Evolutionary conservation across 2,113 vertebrate genomes (phyloP), one percentile per base, ranked within the genome.

Genomic region (Chroicocephalus ridibundus): DNA sequence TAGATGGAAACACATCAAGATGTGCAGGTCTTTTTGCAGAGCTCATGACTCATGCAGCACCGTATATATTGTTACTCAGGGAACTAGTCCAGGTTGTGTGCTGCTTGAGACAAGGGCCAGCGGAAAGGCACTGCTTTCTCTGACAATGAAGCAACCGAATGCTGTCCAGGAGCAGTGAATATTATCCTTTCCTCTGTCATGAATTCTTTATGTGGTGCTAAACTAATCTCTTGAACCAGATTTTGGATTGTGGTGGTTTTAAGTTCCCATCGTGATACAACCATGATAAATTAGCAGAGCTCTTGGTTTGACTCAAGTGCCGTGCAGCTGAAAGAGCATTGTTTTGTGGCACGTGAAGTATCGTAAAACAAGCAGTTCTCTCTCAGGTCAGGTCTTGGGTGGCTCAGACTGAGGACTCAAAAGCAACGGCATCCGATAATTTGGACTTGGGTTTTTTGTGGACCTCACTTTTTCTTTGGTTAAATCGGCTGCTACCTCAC

Each of bases 11-110:
- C n/a, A 27, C 42, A 13, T 81, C 15, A 20, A 57, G 36, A 9
- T 29, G 1, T 14, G n/a, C n/a, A 60, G 34, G 15, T 57, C 34
- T 42, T 47, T 34, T 36, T 52, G 66, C 66, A 40, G 21, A 29
- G 8, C 64, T 54, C 52, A 1, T 55, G 61, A 29, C 55, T 77
- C 15, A 2, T 10, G 27, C 15, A 36, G 26, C 19, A 4, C 29
- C 7, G 1, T 12, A 1, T 42, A 1, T 54, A 22, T 27, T 60
- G 46, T 38, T 36, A 24, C 0, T 1, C 22, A 42, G 52, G 79
- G 66, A 79, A 12, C 20, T 31, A 11, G 52, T 46, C 76, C 13
- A 20, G 51, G 51, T 36, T 52, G 40, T 26, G 60, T 61, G 55
- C 77, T 78, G 27, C 24, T 51, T 51, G 78, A 75, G 61, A 47